Percentiles rank a stretch among this genome's conserved stretches.
Evolutionary conservation across 2,113 vertebrate species (phyloP).

Genomic region (Anhinga anhinga): DNA sequence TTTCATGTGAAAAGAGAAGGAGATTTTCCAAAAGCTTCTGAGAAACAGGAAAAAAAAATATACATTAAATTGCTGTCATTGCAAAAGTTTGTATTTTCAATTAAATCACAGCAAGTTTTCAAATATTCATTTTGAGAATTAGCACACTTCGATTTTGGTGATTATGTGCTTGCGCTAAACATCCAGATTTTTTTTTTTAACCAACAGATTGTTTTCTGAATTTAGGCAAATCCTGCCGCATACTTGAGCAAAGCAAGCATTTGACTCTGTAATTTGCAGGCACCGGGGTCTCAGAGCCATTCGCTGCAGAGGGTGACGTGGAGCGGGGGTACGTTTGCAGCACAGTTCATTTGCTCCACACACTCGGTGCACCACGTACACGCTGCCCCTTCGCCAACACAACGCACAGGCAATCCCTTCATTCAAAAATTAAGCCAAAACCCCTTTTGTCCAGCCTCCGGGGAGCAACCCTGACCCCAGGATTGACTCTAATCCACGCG

Average conservation of each 20-base stretch:
- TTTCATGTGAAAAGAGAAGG: neutral
- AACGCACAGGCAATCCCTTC: rapidly evolving
- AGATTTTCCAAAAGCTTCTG: neutral
- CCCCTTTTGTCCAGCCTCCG: neutral
- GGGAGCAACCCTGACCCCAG: neutral
- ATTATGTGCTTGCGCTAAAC: neutral
- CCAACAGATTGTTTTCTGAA: neutral
- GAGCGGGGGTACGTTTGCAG: rapidly evolving
- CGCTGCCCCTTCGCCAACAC: neutral
- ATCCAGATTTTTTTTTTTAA: neutral
- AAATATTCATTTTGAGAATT: neutral
- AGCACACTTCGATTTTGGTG: neutral
- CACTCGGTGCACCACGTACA: rapidly evolving
- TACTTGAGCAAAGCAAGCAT: neutral
- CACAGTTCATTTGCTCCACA: rapidly evolving
- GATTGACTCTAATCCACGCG: neutral
- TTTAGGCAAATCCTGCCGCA: neutral
- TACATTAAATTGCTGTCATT: neutral
- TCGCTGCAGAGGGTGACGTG: neutral
- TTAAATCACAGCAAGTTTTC: neutral
- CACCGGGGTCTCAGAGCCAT: rapidly evolving
- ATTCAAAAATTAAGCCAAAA: neutral
- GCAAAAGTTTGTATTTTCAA: neutral
- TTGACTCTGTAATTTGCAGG: neutral
- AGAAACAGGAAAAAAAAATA: neutral